Base-by-base conservation (phyloP, 2,113 vertebrate species). In the Tachycineta bicolor region DNA sequence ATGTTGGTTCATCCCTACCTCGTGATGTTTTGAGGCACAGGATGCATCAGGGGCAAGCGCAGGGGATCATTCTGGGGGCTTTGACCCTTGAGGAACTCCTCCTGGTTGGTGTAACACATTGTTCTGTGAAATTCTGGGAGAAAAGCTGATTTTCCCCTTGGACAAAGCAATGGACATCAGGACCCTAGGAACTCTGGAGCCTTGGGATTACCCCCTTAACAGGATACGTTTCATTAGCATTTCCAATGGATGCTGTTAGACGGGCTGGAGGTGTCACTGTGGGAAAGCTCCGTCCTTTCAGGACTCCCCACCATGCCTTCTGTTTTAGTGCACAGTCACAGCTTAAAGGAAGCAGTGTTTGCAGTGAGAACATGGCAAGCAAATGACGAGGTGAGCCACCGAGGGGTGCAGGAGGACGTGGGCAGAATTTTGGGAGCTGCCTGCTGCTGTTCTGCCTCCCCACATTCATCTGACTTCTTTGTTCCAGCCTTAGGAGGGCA, bases 401-500 rank as follows among this genome's bases (percentile, higher is more conserved):
- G 4, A 94, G 34, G n/a, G 52, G 9, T 2, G 11, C 7, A 3
- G 41, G 50, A 65, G 55, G 26, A 70, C 0, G 1, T 25, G 46
- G 81, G n/a, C 58, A 95, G 93, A 75, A 80, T 63, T 75, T 55
- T 0, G 1, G 71, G 85, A 92, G 46, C 56, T 93, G 4, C 2
- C n/a, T 87, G 55, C 25, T 83, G 63, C 47, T 29, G 25, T 80
- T 19, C 50, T 65, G 41, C 83, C 82, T 93, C 59, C 68, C 70
- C 0, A 0, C 10, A 90, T 90, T 95, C 89, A 89, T 80, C 83
- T 43, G 50, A 39, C 10, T 83, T 33, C 92, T 95, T 96, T 96
- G 90, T 96, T 92, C 75, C 90, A 86, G 90, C 64, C 93, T 83
- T 43, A 89, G 83, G 80, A 96, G 68, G 90, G 79, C 92, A 94